Evolutionary conservation across 2,888 invertebrate species (phyloP), one percentile per base, ranked within the genome.

Genomic region (Podabrus alpinus): DNA sequence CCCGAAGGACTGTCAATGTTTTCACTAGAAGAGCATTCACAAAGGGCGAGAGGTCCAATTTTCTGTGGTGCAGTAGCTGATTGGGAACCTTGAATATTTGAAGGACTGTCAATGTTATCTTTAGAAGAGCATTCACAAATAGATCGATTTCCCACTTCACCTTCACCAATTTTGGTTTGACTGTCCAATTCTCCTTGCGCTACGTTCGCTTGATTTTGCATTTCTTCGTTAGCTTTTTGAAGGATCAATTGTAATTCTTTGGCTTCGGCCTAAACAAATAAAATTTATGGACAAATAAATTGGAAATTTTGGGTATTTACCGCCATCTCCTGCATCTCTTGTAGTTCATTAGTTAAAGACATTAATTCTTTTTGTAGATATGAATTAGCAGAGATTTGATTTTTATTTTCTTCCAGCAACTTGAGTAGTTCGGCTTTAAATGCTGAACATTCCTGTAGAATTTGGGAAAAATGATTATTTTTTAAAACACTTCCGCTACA

Each of bases 251-350:
- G 67, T 15, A 72, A 61, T 17, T 68, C 68, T 24, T 72, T 72
- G 0, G 72, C 72, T 68, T 72, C 72, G 9, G 61, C 62, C 72
- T 72, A 19, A 17, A 62, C 11, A 66, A 16, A 11, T 9, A 13
- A 19, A 16, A 2, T 25, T 66, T n/a, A 66, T n/a, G 15, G 3
- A 24, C 2, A 16, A n/a, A 9, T 9, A 21, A 24, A 68, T 19
- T 9, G 19, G 4, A 25, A 10, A n/a, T 60, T 15, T 7, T 15
- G 24, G n/a, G 25, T 17, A 70, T 74, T 76, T 77, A 80, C 80
- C 72, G 80, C 72, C 62, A 81, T 74, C 5, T 69, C 19, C 69
- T 78, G 77, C 25, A 80, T 72, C 11, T 74, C 67, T 7, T 67
- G 10, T 15, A 67, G 60, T 29, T 67, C 66, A 9, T 2, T 11